Base-by-base conservation (phyloP, 2,113 vertebrate species). In the Mormoops blainvillei region DNA sequence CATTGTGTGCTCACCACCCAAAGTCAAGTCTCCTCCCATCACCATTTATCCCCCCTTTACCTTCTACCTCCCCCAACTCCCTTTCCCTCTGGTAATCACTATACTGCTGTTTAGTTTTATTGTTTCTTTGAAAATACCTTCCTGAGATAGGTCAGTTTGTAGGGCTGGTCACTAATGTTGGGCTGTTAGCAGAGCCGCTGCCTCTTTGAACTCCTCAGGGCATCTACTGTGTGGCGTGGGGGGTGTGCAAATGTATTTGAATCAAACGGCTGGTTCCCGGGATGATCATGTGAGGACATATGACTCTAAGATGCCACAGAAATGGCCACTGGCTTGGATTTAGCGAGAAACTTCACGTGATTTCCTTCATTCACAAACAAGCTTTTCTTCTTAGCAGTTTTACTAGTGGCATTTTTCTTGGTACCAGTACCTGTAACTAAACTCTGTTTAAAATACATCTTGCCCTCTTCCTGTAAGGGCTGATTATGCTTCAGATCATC, bases 121-220 rank as follows among this genome's bases (percentile, higher is more conserved):
- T 97, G 54, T 4, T 97, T 97, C 67, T 96, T 82, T 73, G 97
- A 97, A 0, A 83, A 97, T 43, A 87, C 87, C 1, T 96, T 19
- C 0, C 74, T 81, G 24, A 93, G 54, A 87, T 70, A 36, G 91
- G 95, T 84, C 0, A 98, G 96, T 11, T 98, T 94, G 94, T 92
- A 97, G 22, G 88, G 31, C 2, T 97, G 94, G 63, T 99, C 97
- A 33, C 98, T 98, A 13, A 99, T 98, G 0, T 97, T 98, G 0
- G 99, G 99, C 96, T 99, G 99, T 0, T 99, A 99, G 54, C 98
- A 99, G 95, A 99, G 98, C 77, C 99, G 98, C 28, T 98, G 98
- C 63, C 98, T 98, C 84, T 98, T 94, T 18, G 97, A 97, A 43
- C 94, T 95, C 94, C 98, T 98, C 92, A 96, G 95, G 58, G 96